Evolutionary conservation across 2,797 vertebrate genomes (phyloP), one percentile per base, ranked within the genome.

Genomic region (Falco novaeseelandiae): DNA sequence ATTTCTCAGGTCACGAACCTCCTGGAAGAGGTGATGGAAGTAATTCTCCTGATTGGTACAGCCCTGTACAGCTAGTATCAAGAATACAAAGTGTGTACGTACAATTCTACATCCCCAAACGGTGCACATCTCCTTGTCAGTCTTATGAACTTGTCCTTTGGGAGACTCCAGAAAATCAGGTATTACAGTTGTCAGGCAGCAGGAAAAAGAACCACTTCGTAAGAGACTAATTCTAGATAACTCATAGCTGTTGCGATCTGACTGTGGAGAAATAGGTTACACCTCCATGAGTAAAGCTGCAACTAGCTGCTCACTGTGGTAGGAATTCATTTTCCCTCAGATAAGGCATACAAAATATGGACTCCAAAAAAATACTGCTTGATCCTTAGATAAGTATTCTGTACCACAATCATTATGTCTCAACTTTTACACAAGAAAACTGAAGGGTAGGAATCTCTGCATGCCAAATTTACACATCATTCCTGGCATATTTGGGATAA

Each of bases 301-400:
- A 78, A 71, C 6, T 36, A 76, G 27, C 10, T 74, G 8, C 17
- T 40, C 12, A 1, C 13, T 67, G 13, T 46, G 5, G 13, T 49
- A n/a, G 38, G 38, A 78, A 73, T n/a, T 34, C 6, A 15, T 22
- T 38, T 11, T 34, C 54, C 9, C 13, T 26, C 48, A 34, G 27
- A 67, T 15, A 19, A 42, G 9, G 2, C 5, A 6, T 3, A 10
- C 20, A 26, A 73, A 73, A 32, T 4, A 38, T 0, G 0, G 32
- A 40, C 21, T 63, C 16, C 15, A 63, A 9, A 48, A 52, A 87
- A 86, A 32, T 23, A 13, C 17, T 2, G 19, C 48, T 83, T 83
- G 12, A 22, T 79, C 18, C 18, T 76, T 19, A 73, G 30, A 22
- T 42, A 67, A 52, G 62, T 13, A 27, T 76, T 62, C 38, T 55